These are phyloP conservation scores for Champsocephalus gunnari DNA, from an alignment of 2,797 vertebrate genomes.

Conservation along the genomic window DNA sequence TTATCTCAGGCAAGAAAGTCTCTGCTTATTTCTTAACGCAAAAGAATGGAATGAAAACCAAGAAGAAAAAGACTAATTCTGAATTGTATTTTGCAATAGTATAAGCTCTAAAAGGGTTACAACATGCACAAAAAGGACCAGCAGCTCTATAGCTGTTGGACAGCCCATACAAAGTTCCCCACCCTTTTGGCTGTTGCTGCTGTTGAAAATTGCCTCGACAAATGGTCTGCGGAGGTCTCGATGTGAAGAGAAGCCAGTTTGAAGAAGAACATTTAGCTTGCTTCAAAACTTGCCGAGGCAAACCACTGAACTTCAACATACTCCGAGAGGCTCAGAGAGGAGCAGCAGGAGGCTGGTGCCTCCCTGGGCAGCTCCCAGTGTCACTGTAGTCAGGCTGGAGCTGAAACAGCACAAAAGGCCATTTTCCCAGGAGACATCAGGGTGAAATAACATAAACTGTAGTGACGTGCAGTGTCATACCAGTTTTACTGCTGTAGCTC, in stretches of 20 bases:
- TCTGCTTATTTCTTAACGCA: too few relatives aligned
- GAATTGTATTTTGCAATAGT: neutral
- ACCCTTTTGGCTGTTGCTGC: too few relatives aligned
- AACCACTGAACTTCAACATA: neutral
- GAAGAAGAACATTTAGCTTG: neutral
- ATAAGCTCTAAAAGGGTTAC: neutral
- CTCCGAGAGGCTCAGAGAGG: neutral
- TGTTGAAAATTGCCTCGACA: too few relatives aligned
- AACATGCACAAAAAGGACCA: neutral
- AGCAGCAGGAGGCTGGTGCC: neutral
- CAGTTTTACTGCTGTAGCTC: slow-evolving; percentile 19
- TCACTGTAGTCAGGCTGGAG: slow-evolving; percentile 24
- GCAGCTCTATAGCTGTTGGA: neutral
- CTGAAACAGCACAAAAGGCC: slow-evolving; percentile 18
- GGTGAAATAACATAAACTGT: slow-evolving; percentile 20
- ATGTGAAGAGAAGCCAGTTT: neutral
- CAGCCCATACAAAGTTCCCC: too few relatives aligned
- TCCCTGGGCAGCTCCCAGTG: slow-evolving; percentile 10
- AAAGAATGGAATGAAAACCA: too few relatives aligned
- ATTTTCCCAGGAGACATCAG: slow-evolving; percentile 26
- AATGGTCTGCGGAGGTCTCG: neutral
- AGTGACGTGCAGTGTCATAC: slow-evolving; percentile 8
- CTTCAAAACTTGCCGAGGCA: neutral
- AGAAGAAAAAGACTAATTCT: neutral
- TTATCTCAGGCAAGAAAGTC: neutral